phyloP scores from a whole-genome alignment of 2,888 invertebrate species.

The Candidula unifasciata region DNA sequence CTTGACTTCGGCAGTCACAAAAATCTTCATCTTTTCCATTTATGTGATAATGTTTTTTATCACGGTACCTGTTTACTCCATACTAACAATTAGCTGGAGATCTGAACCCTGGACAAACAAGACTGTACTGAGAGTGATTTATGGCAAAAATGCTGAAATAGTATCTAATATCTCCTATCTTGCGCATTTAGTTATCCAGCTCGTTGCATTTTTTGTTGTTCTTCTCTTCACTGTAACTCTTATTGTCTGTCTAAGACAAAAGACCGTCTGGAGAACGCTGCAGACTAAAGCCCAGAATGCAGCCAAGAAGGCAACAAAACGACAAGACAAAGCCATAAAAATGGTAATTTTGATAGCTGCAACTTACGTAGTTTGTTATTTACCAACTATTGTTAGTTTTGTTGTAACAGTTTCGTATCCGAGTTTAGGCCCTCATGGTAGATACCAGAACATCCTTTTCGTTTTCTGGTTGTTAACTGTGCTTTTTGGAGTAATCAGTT shows the following conservation, averaged over 20 bases:
- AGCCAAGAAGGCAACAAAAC: background rate
- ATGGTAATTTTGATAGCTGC: background rate
- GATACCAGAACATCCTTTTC: background rate
- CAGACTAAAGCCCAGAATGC: background rate
- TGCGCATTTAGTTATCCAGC: background rate
- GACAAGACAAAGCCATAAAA: background rate
- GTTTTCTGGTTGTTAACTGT: background rate
- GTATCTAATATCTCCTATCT: background rate
- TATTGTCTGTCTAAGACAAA: background rate
- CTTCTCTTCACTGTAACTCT: background rate
- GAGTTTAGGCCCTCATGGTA: background rate
- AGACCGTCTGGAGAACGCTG: background rate
- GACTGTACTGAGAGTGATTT: background rate
- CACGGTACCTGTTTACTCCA: background rate
- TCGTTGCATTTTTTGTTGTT: background rate
- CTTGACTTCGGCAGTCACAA: background rate
- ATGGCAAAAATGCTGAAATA: background rate
- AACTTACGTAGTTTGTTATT: background rate
- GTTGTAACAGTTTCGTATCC: background rate
- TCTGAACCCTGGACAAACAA: no score
- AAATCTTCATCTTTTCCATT: background rate
- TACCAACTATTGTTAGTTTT: background rate
- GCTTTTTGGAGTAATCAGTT: background rate
- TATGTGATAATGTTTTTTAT: background rate
- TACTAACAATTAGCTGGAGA: background rate